These are phyloP conservation scores for Rhynchotus rufescens DNA, from an alignment of 2,797 vertebrate species.

Conservation along the genomic window DNA sequence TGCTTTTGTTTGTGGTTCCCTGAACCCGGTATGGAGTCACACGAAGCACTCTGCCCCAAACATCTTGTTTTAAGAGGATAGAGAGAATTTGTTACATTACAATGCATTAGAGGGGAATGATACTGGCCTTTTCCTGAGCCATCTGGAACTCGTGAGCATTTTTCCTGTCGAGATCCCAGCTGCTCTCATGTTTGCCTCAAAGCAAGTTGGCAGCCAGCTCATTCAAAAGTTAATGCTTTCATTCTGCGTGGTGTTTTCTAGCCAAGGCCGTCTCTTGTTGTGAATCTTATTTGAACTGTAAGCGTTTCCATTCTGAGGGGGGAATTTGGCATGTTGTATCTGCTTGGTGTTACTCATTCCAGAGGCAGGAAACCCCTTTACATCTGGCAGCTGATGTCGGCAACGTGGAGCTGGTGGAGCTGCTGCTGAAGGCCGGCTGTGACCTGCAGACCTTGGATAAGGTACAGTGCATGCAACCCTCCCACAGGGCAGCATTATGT, in stretches of 20 bases:
- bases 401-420: constrained; percentile 88
- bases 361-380: constrained; percentile 89
- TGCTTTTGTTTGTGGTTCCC: background rate
- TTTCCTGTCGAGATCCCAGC: background rate
- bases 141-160: background rate
- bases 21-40: rapidly evolving
- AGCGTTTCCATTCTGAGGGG: background rate
- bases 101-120: background rate
- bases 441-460: constrained; percentile 83
- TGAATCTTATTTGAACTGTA: background rate
- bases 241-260: background rate
- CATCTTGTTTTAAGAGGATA: background rate
- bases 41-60: background rate
- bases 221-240: background rate
- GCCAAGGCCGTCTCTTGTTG: background rate
- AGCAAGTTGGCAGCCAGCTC: background rate
- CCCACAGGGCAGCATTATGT: background rate
- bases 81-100: background rate
- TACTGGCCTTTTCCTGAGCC: background rate
- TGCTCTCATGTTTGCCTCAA: background rate
- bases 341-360: constrained; percentile 33
- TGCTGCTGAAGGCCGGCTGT: constrained; percentile 85
- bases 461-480: constrained; percentile 74
- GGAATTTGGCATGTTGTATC: background rate
- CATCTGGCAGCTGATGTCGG: constrained; percentile 90